Evolutionary conservation across 2,113 vertebrate genomes (phyloP), one percentile per base, ranked within the genome.

Genomic region (Chaetura pelagica): DNA sequence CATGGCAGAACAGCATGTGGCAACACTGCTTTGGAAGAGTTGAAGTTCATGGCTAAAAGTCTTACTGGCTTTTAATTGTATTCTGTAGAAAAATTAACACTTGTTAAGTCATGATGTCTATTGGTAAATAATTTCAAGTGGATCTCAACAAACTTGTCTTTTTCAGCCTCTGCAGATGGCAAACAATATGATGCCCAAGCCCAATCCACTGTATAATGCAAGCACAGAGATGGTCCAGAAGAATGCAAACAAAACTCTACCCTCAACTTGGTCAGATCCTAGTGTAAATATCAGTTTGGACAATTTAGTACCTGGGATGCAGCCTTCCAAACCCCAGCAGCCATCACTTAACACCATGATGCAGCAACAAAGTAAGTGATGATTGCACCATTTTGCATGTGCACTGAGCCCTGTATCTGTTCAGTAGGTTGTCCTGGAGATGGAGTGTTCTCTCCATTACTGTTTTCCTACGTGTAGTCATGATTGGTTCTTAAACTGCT

Each of bases 201-300:
- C 97, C 73, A 97, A 96, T 81, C 93, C 97, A 77, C 97, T 98
- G 96, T 98, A 98, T 90, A 93, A 98, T 93, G 97, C 98, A 97
- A 98, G 98, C 97, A 98, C 98, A 94, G 95, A 98, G 96, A 98
- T 98, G 54, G 97, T 98, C 89, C 98, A 98, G 94, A 98, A 98
- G 94, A 97, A 97, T 8, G 97, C 98, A 94, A 97, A 97, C 97
- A 99, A 99, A 98, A 96, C 98, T 76, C 97, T 99, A 90, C 99
- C 99, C 8, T 98, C 99, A 59, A 99, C 99, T 83, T 99, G 99
- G 99, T 99, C 99, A 73, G 99, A 99, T 97, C 98, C 98, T 95
- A 98, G 98, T 34, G 99, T 99, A 94, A 99, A 99, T 98, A 99
- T 99, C 98, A 99, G 98, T 97, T 98, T 99, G 97, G 99, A 99